phyloP scores from a whole-genome alignment of 1,140 invertebrate species.

The roundworm (Caenorhabditis elegans) region WBcel235 BX284602.5:6152501-6153000 shows the following conservation, averaged over 20 bases:
- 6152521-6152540: slow-evolving; percentile 10
- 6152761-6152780: too few relatives aligned
- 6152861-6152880: too few relatives aligned
- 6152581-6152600: not conserved
- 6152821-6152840: too few relatives aligned
- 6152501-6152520: not conserved
- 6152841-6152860: too few relatives aligned
- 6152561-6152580: not conserved
- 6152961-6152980: too few relatives aligned
- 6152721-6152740: slow-evolving; percentile 67
- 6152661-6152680: slow-evolving; percentile 69
- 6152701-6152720: slow-evolving; percentile 73
- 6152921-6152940: too few relatives aligned
- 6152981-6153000: too few relatives aligned
- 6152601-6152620: not conserved
- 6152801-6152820: too few relatives aligned
- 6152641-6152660: slow-evolving; percentile 69
- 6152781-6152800: too few relatives aligned
- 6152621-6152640: slow-evolving; percentile 47
- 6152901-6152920: too few relatives aligned
- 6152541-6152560: not conserved
- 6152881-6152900: too few relatives aligned
- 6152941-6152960: too few relatives aligned
- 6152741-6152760: not conserved
- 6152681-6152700: slow-evolving; percentile 70